Percentiles rank a stretch among this genome's conserved stretches.
phyloP scores from a whole-genome alignment of 2,113 vertebrate species.

The Bungarus multicinctus region DNA sequence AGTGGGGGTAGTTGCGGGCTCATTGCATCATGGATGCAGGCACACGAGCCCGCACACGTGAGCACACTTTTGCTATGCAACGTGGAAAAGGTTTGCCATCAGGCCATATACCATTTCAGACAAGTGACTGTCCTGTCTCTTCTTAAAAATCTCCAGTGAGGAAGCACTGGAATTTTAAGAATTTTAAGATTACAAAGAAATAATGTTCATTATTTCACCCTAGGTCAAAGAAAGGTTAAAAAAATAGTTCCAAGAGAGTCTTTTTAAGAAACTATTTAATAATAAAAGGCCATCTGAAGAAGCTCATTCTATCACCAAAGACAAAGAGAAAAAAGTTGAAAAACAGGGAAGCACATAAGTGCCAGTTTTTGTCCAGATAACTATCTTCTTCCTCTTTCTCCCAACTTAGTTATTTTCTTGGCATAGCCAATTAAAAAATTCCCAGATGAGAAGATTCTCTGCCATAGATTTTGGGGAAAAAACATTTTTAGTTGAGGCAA shows the following conservation, averaged over 20 bases:
- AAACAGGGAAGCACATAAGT: not conserved
- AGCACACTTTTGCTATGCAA: too few relatives aligned
- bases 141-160: too few relatives aligned
- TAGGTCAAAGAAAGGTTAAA: not conserved
- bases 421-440: not conserved
- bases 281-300: not conserved
- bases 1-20: accelerated
- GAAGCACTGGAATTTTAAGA: not conserved
- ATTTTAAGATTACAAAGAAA: not conserved
- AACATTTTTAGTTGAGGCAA: not conserved
- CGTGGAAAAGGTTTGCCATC: too few relatives aligned
- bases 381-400: not conserved
- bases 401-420: not conserved
- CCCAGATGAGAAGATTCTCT: not conserved
- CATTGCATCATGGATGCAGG: too few relatives aligned
- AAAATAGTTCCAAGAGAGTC: not conserved
- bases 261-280: not conserved
- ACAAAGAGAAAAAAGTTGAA: not conserved
- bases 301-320: not conserved
- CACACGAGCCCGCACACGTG: too few relatives aligned
- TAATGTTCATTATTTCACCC: too few relatives aligned
- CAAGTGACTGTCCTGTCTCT: too few relatives aligned
- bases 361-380: not conserved
- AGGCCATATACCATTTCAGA: too few relatives aligned
- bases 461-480: not conserved